phyloP scores from a whole-genome alignment of 2,797 vertebrate genomes.

The Xyrichtys novacula region DNA sequence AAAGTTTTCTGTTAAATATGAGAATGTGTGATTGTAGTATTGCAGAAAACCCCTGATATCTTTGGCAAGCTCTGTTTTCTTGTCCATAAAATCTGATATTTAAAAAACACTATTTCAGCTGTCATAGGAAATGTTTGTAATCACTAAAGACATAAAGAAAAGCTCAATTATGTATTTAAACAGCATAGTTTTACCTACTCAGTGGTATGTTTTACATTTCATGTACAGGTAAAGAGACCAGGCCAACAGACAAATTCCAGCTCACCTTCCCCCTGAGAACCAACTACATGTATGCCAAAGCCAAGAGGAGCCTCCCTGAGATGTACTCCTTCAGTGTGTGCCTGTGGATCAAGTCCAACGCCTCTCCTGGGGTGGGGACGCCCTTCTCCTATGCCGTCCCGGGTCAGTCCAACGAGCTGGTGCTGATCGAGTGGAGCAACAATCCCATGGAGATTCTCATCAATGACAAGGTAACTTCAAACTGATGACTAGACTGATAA shows the following conservation, averaged over 20 bases:
- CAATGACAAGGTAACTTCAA: slow-evolving; percentile 91
- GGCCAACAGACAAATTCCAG: slow-evolving; percentile 93
- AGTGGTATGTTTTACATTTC: neutral
- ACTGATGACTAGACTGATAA: neutral
- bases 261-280: slow-evolving; percentile 95
- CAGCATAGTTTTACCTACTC: neutral
- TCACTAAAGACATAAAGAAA: neutral
- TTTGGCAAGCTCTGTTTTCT: too few species aligned
- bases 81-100: too few species aligned
- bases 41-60: neutral
- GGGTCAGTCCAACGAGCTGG: slow-evolving; percentile 94
- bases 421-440: slow-evolving; percentile 97
- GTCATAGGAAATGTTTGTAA: neutral
- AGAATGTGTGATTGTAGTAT: neutral
- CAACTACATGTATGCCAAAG: slow-evolving; percentile 99
- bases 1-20: neutral
- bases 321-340: slow-evolving; percentile 97
- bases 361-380: slow-evolving; percentile 94
- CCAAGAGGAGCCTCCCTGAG: slow-evolving; percentile 95
- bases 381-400: slow-evolving; percentile 97
- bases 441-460: slow-evolving; percentile 99
- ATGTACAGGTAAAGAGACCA: slow-evolving; percentile 89
- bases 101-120: neutral
- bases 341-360: slow-evolving; percentile 97
- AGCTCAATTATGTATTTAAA: neutral